Percentiles rank a stretch among this genome's conserved stretches.
Evolutionary conservation across 1,140 invertebrate genomes (phyloP).

Genomic region (Apolygus lucorum): DNA sequence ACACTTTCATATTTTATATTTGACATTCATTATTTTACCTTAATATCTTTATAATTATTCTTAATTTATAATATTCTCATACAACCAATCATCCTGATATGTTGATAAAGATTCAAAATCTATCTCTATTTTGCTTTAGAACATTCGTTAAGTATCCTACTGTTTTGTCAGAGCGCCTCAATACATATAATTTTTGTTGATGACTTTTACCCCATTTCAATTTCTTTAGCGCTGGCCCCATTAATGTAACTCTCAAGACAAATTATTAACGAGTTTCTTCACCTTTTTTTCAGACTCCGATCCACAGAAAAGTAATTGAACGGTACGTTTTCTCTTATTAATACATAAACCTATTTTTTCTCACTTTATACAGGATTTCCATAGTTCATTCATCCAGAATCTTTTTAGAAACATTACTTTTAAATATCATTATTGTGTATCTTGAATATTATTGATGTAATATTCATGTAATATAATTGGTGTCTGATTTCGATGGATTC

Average conservation of each 20-base stretch:
- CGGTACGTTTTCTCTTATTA: neutral
- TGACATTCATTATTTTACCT: neutral
- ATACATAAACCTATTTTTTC: no score
- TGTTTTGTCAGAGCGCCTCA: neutral
- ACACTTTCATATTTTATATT: neutral
- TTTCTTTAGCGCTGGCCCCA: no score
- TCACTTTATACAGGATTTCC: no score
- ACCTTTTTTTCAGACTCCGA: neutral
- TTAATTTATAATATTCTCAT: neutral
- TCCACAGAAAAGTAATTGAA: constrained; percentile 9
- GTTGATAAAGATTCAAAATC: neutral
- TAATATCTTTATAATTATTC: neutral
- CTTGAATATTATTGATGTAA: neutral
- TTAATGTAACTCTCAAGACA: neutral
- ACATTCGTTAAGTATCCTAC: neutral
- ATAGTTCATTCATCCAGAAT: no score
- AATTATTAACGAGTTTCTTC: neutral
- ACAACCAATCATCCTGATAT: neutral
- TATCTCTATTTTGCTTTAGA: neutral
- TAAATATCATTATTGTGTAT: neutral
- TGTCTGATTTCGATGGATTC: neutral
- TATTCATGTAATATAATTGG: neutral
- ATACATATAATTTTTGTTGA: neutral
- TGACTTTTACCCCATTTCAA: neutral
- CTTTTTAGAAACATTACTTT: neutral